These are phyloP conservation scores for Silurus meridionalis DNA, from an alignment of 2,113 vertebrate genomes.

Conservation along the genomic window DNA sequence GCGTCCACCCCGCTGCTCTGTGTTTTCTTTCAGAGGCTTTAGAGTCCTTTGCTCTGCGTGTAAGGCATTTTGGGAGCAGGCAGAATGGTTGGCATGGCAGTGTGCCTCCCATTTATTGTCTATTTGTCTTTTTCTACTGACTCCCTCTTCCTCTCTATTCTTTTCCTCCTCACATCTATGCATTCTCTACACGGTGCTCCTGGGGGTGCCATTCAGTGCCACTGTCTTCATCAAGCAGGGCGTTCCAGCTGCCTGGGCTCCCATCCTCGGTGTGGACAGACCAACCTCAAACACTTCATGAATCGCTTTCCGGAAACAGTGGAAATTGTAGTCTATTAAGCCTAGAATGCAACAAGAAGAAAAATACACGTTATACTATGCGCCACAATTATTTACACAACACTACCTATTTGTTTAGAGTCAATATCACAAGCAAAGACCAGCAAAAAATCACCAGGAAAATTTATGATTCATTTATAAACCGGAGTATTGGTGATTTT, in stretches of 20 bases:
- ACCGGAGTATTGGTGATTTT: neutral
- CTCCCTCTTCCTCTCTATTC: conserved; percentile 44
- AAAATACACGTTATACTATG: neutral
- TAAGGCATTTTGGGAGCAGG: conserved; percentile 61
- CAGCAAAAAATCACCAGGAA: neutral
- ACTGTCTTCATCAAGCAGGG: conserved; percentile 88
- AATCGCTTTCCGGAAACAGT: conserved; percentile 99
- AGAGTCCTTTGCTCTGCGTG: conserved; percentile 50
- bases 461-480: neutral
- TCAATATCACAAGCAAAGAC: neutral
- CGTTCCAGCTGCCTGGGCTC: conserved; percentile 77
- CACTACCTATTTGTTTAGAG: too few species aligned
- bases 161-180: conserved; percentile 33
- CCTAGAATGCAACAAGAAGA: conserved; percentile 69
- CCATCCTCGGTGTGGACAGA: conserved; percentile 81
- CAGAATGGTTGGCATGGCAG: conserved; percentile 55
- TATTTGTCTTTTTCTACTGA: conserved; percentile 40
- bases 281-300: conserved; percentile 99
- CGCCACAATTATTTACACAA: neutral
- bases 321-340: conserved; percentile 99
- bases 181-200: conserved; percentile 82
- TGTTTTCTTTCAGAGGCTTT: conserved; percentile 41
- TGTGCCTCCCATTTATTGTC: conserved; percentile 44
- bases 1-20: conserved; percentile 38
- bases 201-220: conserved; percentile 91